phyloP scores from a whole-genome alignment of 2,797 vertebrate species.

The Brotula barbata region DNA sequence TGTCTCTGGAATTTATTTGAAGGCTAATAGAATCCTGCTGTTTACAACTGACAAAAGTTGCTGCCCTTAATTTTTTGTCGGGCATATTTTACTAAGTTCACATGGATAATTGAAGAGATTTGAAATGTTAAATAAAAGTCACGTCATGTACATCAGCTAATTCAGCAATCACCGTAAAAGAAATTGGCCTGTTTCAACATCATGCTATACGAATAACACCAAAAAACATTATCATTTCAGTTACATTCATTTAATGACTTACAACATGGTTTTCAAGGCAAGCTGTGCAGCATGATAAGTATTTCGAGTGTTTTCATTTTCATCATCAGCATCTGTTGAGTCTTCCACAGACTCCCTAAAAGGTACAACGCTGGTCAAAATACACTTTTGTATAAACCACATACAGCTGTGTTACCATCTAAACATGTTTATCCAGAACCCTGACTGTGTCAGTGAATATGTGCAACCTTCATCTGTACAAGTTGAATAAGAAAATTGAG shows the following conservation, averaged over 20 bases:
- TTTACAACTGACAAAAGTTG: too few relatives aligned
- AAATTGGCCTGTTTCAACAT: background rate
- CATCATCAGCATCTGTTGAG: conserved; percentile 42
- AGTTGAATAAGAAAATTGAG: conserved; percentile 39
- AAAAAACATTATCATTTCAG: conserved; percentile 22
- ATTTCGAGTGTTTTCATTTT: conserved; percentile 63
- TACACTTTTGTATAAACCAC: conserved; percentile 31
- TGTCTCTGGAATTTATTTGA: too few relatives aligned
- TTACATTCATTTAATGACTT: conserved; percentile 78
- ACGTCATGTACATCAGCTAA: too few relatives aligned
- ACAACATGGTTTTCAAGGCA: conserved; percentile 71
- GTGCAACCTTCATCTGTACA: conserved; percentile 66
- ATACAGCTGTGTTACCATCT: conserved; percentile 60
- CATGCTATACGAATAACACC: conserved; percentile 3
- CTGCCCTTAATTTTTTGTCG: too few relatives aligned
- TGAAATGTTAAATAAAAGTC: too few relatives aligned
- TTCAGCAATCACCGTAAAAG: too few relatives aligned
- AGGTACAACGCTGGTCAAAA: conserved; percentile 44
- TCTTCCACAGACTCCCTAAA: conserved; percentile 39
- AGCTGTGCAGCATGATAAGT: conserved; percentile 72
- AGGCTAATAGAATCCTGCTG: too few relatives aligned
- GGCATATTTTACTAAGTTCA: too few relatives aligned
- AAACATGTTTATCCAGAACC: conserved; percentile 58
- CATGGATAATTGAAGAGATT: too few relatives aligned
- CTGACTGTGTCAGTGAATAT: conserved; percentile 53